Conservation (phyloP, 2,113 vertebrate genomes). For the Leucopsar rothschildi region DNA sequence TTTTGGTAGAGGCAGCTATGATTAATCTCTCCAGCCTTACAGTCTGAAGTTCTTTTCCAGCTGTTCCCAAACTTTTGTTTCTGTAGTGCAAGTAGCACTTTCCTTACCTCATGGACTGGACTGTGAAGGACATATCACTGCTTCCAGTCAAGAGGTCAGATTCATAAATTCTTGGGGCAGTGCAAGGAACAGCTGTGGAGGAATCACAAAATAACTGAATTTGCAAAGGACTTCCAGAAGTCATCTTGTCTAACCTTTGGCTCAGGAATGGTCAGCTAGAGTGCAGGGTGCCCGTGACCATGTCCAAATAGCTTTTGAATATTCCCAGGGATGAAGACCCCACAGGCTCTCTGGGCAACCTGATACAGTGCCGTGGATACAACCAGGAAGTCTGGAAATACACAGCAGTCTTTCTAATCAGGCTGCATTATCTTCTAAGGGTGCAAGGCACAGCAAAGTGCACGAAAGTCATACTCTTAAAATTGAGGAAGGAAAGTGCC, state of each 20-base stretch:
- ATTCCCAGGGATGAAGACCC: not conserved
- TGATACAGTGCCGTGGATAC: not conserved
- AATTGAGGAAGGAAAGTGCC: not conserved
- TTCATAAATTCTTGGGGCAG: slow-evolving; percentile 52
- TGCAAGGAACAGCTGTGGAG: slow-evolving; percentile 40
- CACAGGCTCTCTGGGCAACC: not conserved
- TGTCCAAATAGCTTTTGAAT: not conserved
- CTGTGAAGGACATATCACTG: not conserved
- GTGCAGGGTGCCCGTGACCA: not conserved
- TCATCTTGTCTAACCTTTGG: not conserved
- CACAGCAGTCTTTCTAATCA: not conserved
- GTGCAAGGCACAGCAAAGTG: not conserved
- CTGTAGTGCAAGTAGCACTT: not conserved
- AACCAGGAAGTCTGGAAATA: not conserved
- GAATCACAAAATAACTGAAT: not conserved
- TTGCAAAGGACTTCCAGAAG: not conserved
- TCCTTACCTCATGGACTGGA: slow-evolving; percentile 48
- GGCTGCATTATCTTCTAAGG: not conserved
- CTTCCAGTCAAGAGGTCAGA: slow-evolving; percentile 49
- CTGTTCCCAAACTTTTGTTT: not conserved
- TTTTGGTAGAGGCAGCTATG: not conserved
- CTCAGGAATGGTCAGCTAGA: not conserved
- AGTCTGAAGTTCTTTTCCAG: not conserved
- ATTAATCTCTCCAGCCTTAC: not conserved
- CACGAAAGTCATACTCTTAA: not conserved